phyloP scores from a whole-genome alignment of 2,113 vertebrate genomes.

The Phalacrocorax aristotelis region DNA sequence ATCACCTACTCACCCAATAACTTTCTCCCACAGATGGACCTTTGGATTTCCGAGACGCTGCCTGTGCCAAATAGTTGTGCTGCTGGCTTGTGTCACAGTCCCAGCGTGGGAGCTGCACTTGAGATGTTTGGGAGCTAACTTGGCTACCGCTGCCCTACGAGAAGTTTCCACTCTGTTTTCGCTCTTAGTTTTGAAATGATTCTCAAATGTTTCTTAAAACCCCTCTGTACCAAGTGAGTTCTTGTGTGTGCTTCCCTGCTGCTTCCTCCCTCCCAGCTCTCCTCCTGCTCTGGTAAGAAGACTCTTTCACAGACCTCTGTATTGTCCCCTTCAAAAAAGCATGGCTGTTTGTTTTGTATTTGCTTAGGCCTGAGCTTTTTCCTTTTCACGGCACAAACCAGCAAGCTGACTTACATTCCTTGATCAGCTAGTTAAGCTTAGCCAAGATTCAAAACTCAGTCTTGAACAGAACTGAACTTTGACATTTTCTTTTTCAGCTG shows the following conservation, averaged over 20 bases:
- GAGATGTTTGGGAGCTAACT: constrained; percentile 4
- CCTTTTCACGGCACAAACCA: not conserved
- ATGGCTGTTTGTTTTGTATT: not conserved
- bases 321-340: not conserved
- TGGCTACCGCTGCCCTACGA: constrained; percentile 8
- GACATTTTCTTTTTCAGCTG: constrained; percentile 25
- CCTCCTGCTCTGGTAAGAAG: not conserved
- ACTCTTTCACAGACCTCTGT: not conserved
- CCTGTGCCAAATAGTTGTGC: constrained; percentile 22
- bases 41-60: not conserved
- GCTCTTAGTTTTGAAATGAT: not conserved
- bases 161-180: constrained; percentile 20
- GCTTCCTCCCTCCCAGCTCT: not conserved
- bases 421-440: not conserved
- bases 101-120: constrained; percentile 11
- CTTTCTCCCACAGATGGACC: constrained; percentile 41
- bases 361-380: not conserved
- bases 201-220: constrained; percentile 1
- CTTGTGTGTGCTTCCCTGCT: not conserved
- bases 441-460: not conserved
- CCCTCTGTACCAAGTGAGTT: not conserved
- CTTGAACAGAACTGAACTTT: not conserved
- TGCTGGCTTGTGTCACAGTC: constrained; percentile 31
- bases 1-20: constrained; percentile 42
- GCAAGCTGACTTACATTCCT: not conserved